Base-by-base conservation (phyloP, 2,888 invertebrate genomes). In the Clivina fossor region DNA sequence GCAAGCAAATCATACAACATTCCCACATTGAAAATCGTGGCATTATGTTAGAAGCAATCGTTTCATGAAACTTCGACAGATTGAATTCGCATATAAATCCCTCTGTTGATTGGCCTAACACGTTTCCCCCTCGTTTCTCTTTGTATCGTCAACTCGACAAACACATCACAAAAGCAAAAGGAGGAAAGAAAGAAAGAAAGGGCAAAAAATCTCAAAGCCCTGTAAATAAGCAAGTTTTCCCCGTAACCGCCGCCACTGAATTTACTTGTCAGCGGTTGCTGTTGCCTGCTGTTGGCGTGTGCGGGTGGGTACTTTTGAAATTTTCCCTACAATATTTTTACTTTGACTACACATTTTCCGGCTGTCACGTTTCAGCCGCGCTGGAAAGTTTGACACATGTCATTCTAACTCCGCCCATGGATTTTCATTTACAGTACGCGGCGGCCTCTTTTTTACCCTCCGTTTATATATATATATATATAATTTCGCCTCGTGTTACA, bases 211-310 rank as follows among this genome's bases (percentile, higher is more conserved):
- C 63, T 67, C 67, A 69, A 69, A 69, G 68, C 68, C 66, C n/a
- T 69, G 68, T 67, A 71, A 71, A 71, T 71, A 71, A 71, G 71
- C 71, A 68, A 71, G 69, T 70, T 71, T 70, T 69, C 69, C 69
- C 68, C 68, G 67, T 65, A 20, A 53, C 13, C 37, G 33, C 22
- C 64, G 62, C 61, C 64, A 63, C 66, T 66, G 66, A 65, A 66
- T 69, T 68, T 68, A 62, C 66, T 55, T 47, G 58, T 60, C 61
- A 61, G 60, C 54, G 54, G 58, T 51, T 50, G 57, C 57, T 50
- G 56, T 51, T 54, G 66, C 65, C 67, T 69, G 71, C 66, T 68
- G 65, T 62, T 70, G 66, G 68, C 66, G 65, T 62, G 65, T 62
- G 60, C 55, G 59, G 58, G 54, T 55, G 48, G 65, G 66, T 64